These are phyloP conservation scores for Luperina testacea DNA, from an alignment of 2,888 invertebrate genomes.

Conservation along the genomic window DNA sequence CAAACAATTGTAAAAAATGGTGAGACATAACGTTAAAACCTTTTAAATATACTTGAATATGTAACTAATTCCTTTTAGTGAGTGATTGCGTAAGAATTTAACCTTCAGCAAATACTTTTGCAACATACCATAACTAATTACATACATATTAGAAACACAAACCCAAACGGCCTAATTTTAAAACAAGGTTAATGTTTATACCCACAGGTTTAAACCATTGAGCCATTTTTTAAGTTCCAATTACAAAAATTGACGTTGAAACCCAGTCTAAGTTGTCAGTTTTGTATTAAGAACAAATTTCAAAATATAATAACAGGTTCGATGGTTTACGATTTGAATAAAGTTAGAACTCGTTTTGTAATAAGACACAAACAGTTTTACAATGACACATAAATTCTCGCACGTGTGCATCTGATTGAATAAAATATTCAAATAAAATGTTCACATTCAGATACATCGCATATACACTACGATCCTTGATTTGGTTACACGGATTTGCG, in stretches of 20 bases:
- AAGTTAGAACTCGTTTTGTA: neutral
- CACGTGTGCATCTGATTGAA: slow-evolving; percentile 58
- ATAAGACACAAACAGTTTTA: slow-evolving; percentile 13
- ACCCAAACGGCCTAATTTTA: neutral
- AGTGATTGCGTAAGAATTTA: neutral
- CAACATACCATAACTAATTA: neutral
- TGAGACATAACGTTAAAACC: neutral
- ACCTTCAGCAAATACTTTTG: neutral
- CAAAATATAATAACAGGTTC: neutral
- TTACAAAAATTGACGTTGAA: neutral
- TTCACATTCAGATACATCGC: slow-evolving; percentile 41
- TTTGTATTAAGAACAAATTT: neutral
- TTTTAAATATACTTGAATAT: neutral
- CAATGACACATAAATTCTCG: slow-evolving; percentile 42
- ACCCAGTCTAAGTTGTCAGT: neutral
- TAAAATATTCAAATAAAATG: slow-evolving; percentile 65
- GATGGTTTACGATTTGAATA: neutral
- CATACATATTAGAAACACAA: slow-evolving; percentile 5
- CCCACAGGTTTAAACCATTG: no score
- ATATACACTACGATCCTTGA: slow-evolving; percentile 44
- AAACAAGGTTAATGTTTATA: neutral
- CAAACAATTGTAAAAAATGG: no score
- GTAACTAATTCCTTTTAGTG: neutral
- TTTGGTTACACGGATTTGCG: slow-evolving; percentile 53
- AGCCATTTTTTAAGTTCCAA: neutral